phyloP scores from a whole-genome alignment of 30 jellyfish, hydroid and myxozoan genomes.

The Hydractinia symbiolongicarpus region DNA sequence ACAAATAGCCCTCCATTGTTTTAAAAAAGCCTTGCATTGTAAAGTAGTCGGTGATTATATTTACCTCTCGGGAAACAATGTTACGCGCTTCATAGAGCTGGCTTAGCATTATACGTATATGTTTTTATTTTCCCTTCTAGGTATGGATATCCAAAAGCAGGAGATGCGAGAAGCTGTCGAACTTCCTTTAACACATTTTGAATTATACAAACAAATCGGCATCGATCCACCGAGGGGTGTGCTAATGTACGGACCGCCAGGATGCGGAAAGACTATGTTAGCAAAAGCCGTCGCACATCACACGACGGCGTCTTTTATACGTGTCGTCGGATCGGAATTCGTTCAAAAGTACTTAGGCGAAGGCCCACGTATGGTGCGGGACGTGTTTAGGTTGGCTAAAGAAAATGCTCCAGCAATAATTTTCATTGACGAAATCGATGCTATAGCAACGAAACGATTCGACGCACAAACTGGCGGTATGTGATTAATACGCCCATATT shows the following conservation, averaged over 20 bases:
- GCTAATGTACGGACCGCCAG: slow-evolving; percentile 98
- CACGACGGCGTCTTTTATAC: slow-evolving; percentile 88
- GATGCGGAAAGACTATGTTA: slow-evolving; percentile 95
- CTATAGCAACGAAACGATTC: slow-evolving; percentile 95
- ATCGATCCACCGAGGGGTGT: slow-evolving; percentile 99
- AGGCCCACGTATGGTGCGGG: slow-evolving; percentile 98
- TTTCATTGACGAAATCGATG: slow-evolving; percentile 94
- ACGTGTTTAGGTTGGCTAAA: slow-evolving; percentile 90
- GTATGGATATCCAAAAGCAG: slow-evolving; percentile 96
- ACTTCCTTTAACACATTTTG: slow-evolving; percentile 89
- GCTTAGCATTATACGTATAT: too few relatives aligned
- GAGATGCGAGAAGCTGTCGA: slow-evolving; percentile 98
- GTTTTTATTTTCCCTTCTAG: slow-evolving; percentile 19
- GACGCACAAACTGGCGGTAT: slow-evolving; percentile 99
- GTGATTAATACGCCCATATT: too few relatives aligned
- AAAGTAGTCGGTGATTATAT: too few relatives aligned
- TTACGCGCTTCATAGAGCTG: too few relatives aligned
- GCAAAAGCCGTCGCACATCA: slow-evolving; percentile 99
- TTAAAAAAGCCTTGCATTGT: too few relatives aligned
- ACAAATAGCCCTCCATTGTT: too few relatives aligned
- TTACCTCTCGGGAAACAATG: too few relatives aligned
- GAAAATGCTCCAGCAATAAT: slow-evolving; percentile 95
- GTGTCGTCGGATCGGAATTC: slow-evolving; percentile 97
- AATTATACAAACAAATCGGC: slow-evolving; percentile 90
- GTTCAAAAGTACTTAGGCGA: slow-evolving; percentile 96